A percentile compares a stretch with the other conserved stretches of the same genome.
Conservation (phyloP, 1,140 invertebrate genomes). For the Caerostris extrusa region DNA sequence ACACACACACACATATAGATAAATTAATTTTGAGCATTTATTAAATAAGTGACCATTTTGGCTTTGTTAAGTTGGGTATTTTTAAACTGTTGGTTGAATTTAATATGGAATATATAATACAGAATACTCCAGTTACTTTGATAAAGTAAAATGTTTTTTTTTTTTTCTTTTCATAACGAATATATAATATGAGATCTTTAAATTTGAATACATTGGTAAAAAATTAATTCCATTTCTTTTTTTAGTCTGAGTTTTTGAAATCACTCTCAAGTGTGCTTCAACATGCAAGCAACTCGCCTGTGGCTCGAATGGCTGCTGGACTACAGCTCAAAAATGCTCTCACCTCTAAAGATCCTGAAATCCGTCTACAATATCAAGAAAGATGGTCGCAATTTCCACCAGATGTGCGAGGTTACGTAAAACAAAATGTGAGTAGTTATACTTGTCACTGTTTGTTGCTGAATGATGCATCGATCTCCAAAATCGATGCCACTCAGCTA, state of each 20-base stretch:
- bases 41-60: too few relatives aligned
- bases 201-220: not conserved
- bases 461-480: too few relatives aligned
- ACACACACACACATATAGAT: too few relatives aligned
- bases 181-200: not conserved
- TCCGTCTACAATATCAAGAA: constrained; percentile 92
- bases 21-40: too few relatives aligned
- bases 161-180: too few relatives aligned
- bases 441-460: too few relatives aligned
- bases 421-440: constrained; percentile 92
- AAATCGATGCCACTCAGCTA: too few relatives aligned
- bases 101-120: too few relatives aligned
- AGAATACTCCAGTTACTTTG: too few relatives aligned
- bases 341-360: constrained; percentile 94
- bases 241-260: constrained; percentile 90
- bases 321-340: constrained; percentile 99
- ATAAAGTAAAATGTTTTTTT: too few relatives aligned
- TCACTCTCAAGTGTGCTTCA: constrained; percentile 95
- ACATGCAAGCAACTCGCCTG: constrained; percentile 92
- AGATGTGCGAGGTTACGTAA: constrained; percentile 93
- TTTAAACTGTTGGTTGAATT: too few relatives aligned
- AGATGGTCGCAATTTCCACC: constrained; percentile 94
- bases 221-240: not conserved
- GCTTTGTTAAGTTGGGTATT: too few relatives aligned
- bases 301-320: constrained; percentile 98